A percentile compares a stretch with the other conserved stretches of the same genome.
Evolutionary conservation across 2,113 vertebrate genomes (phyloP).

Genomic region (Cynocephalus volans): DNA sequence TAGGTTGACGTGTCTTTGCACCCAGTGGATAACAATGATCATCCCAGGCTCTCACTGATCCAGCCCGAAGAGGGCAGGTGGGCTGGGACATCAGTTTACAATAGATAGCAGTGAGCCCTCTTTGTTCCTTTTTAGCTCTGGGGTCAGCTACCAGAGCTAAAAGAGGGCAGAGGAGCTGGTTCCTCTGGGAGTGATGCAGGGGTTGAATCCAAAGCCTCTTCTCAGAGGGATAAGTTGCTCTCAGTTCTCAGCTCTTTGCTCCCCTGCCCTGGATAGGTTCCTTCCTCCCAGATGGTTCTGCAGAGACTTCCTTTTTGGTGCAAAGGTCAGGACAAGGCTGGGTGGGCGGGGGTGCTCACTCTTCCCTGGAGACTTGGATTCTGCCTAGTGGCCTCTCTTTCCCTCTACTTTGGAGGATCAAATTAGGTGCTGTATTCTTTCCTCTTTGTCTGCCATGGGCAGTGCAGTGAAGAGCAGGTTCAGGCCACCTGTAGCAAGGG

Average conservation of each 20-base stretch:
- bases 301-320: not conserved
- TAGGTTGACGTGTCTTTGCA: not conserved
- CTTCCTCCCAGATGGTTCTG: not conserved
- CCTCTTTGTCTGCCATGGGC: constrained; percentile 59
- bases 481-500: constrained; percentile 78
- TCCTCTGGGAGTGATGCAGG: not conserved
- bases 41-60: not conserved
- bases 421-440: not conserved
- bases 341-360: not conserved
- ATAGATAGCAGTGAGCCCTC: not conserved
- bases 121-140: not conserved
- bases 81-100: not conserved
- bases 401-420: not conserved
- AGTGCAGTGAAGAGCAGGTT: constrained; percentile 52
- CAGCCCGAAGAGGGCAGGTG: not conserved
- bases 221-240: not conserved
- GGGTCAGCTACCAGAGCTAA: not conserved
- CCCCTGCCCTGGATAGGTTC: not conserved
- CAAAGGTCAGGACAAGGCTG: not conserved
- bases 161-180: not conserved
- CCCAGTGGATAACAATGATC: not conserved
- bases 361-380: not conserved
- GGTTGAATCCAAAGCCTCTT: not conserved
- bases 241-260: not conserved
- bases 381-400: not conserved